These are phyloP conservation scores for Formica aserva DNA, from an alignment of 2,888 invertebrate species.

Conservation along the genomic window DNA sequence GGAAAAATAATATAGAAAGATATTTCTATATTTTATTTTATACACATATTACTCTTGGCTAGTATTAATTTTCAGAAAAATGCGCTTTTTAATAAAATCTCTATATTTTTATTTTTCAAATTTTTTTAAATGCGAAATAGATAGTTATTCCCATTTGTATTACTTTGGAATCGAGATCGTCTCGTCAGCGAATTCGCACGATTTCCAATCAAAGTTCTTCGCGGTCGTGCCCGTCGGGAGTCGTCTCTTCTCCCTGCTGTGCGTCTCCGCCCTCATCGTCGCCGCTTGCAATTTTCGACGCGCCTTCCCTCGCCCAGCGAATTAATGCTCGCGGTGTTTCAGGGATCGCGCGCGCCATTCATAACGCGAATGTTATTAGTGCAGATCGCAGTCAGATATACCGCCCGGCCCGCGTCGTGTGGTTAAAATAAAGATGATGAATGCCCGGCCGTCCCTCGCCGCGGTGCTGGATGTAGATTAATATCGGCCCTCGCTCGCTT, in stretches of 20 bases:
- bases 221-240: constrained; percentile 43
- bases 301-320: constrained; percentile 75
- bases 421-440: constrained; percentile 84
- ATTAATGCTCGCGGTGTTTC: constrained; percentile 82
- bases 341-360: constrained; percentile 81
- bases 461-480: constrained; percentile 80
- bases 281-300: constrained; percentile 73
- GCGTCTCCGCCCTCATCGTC: constrained; percentile 46
- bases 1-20: not conserved
- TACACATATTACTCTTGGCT: not conserved
- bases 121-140: not conserved
- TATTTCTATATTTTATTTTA: not conserved
- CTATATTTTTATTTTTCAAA: not conserved
- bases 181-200: constrained; percentile 21
- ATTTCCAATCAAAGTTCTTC: constrained; percentile 51
- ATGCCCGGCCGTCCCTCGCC: constrained; percentile 79
- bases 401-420: constrained; percentile 78
- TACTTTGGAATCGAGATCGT: constrained; percentile 16
- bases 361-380: constrained; percentile 84
- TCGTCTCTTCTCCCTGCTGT: constrained; percentile 58
- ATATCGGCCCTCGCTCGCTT: constrained; percentile 79
- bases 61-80: not conserved
- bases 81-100: not conserved
- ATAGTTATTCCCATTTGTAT: not conserved
- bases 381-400: constrained; percentile 83